These are phyloP conservation scores for Enteromius paludinosus DNA, from an alignment of 2,797 vertebrate species.

Conservation along the genomic window DNA sequence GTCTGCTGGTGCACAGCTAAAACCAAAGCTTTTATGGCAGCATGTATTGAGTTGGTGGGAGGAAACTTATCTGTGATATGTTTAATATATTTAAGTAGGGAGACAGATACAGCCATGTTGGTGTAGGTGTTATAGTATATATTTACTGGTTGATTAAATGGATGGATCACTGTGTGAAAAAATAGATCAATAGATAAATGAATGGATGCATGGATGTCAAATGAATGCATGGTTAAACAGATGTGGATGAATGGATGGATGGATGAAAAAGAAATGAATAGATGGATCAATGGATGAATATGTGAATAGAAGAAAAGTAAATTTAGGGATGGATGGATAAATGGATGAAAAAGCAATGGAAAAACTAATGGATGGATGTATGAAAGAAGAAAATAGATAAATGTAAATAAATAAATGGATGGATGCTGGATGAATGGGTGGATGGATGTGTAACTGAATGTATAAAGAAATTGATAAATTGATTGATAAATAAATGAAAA, in stretches of 20 bases:
- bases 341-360: neutral
- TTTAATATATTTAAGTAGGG: neutral
- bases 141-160: neutral
- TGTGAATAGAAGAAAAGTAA: neutral
- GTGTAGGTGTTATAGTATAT: neutral
- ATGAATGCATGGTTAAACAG: too few relatives aligned
- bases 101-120: neutral
- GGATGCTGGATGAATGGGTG: neutral
- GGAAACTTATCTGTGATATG: neutral
- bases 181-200: neutral
- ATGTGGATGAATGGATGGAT: neutral
- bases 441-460: neutral
- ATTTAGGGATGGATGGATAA: neutral
- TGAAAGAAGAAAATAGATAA: too few relatives aligned
- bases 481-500: neutral
- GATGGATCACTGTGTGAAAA: neutral
- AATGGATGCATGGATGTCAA: neutral
- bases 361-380: neutral
- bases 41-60: neutral
- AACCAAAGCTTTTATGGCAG: neutral
- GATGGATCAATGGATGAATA: neutral
- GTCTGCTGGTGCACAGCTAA: neutral
- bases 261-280: neutral
- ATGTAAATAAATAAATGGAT: neutral
- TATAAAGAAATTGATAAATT: neutral